These are phyloP conservation scores for Leptopilina clavipes DNA, from an alignment of 1,140 invertebrate species.

Conservation along the genomic window DNA sequence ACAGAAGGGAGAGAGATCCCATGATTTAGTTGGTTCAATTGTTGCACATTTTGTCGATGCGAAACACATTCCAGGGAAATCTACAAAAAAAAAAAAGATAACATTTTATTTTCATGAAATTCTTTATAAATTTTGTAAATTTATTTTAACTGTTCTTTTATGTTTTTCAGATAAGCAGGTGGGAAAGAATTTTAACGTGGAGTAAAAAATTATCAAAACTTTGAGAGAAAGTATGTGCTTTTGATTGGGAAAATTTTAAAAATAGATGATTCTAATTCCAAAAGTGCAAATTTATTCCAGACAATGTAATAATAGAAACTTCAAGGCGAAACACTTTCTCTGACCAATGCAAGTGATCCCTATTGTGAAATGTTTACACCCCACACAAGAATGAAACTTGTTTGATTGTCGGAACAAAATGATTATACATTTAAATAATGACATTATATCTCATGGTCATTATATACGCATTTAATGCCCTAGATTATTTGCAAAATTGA, in stretches of 20 bases:
- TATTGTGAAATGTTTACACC: constrained; percentile 56
- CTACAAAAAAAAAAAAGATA: constrained; percentile 73
- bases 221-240: neutral
- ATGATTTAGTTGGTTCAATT: constrained; percentile 86
- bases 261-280: constrained; percentile 5
- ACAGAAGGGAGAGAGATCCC: constrained; percentile 91
- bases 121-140: no score
- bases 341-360: constrained; percentile 60
- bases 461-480: neutral
- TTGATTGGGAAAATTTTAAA: neutral
- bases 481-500: neutral
- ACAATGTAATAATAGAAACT: constrained; percentile 60
- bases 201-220: neutral
- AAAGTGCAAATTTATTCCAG: neutral
- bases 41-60: constrained; percentile 91
- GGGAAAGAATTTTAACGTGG: neutral
- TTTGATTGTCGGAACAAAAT: constrained; percentile 41
- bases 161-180: no score
- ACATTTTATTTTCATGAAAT: neutral
- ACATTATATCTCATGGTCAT: constrained; percentile 46
- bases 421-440: constrained; percentile 29
- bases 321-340: constrained; percentile 74
- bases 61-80: constrained; percentile 92
- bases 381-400: constrained; percentile 45
- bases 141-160: no score